phyloP scores from a whole-genome alignment of 1,140 invertebrate species.

The Trichogramma pretiosum region DNA sequence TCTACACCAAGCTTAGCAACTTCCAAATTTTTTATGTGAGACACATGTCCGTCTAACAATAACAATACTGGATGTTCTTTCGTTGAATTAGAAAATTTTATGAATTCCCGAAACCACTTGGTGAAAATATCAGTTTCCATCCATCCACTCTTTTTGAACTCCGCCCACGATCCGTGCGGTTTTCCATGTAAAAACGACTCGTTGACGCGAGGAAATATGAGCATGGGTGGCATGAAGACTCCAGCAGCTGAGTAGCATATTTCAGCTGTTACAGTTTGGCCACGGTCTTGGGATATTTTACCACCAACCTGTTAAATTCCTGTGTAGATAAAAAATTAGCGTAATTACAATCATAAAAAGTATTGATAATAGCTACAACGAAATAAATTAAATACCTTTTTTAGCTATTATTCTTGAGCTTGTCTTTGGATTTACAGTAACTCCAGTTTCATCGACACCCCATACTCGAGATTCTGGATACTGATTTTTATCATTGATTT shows the following conservation, averaged over 20 bases:
- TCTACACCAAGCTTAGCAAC: conserved; percentile 26
- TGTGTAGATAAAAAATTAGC: too few species aligned
- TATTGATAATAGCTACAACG: too few species aligned
- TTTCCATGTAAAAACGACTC: conserved; percentile 6
- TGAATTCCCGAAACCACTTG: conserved; percentile 32
- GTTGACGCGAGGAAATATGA: conserved; percentile 25
- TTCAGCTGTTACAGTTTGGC: conserved; percentile 27
- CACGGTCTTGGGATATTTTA: conserved; percentile 28
- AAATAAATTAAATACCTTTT: too few species aligned
- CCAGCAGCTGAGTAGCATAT: conserved; percentile 27
- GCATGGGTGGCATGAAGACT: conserved; percentile 25
- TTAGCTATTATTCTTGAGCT: too few species aligned
- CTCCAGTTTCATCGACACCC: too few species aligned
- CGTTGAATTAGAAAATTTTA: conserved; percentile 18
- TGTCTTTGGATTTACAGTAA: too few species aligned
- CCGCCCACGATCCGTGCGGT: not conserved
- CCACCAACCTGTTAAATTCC: conserved; percentile 28
- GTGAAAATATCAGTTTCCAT: conserved; percentile 2
- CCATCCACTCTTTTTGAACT: conserved; percentile 3
- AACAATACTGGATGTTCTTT: conserved; percentile 26
- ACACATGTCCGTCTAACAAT: conserved; percentile 25
- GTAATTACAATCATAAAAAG: too few species aligned
- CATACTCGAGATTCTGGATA: too few species aligned
- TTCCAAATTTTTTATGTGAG: conserved; percentile 22
- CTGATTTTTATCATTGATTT: too few species aligned